Evolutionary conservation across 2,797 vertebrate genomes (phyloP), one percentile per base, ranked within the genome.

Genomic region (Dallia pectoralis): DNA sequence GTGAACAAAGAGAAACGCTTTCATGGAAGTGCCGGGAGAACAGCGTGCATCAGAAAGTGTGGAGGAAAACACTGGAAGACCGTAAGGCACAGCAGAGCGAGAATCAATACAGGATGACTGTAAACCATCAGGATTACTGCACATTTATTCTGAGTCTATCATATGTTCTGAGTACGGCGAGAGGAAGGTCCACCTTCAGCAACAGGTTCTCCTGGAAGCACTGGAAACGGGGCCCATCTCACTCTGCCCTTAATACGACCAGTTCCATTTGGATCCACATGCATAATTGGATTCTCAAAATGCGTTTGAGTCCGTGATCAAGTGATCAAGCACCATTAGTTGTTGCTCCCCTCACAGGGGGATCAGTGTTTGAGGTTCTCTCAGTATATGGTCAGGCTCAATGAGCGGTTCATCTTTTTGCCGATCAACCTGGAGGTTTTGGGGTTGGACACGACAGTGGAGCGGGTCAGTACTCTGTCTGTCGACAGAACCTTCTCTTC

Each of bases 361-460:
- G 15, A 27, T 14, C 56, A 18, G 63, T 8, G 67, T 33, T 14
- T 71, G 68, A 25, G 71, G 77, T 77, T n/a, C 69, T 77, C 78
- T 95, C 89, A 98, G 90, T 98, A 99, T 88, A 99, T 98, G 68
- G 96, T 98, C 74, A 99, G 95, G 88, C 97, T 98, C 87, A 98
- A 91, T 0, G 97, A 98, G 16, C 97, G 95, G 81, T 96, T 98
- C 95, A 97, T 98, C 87, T 99, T 99, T 91, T 99, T 99, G 63
- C 97, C 97, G 40, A 97, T 95, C 83, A 99, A 94, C 22, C 97
- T 93, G 49, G 95, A 92, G 40, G 91, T 92, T 86, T 95, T 94
- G 79, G 91, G 93, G 82, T 93, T 93, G 3, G 91, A 81, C 79
- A 97, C 97, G 3, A 96, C 88, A 0, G 94, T 95, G 56, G 97